phyloP scores from a whole-genome alignment of 2,797 vertebrate genomes.

The Galago senegalensis region DNA sequence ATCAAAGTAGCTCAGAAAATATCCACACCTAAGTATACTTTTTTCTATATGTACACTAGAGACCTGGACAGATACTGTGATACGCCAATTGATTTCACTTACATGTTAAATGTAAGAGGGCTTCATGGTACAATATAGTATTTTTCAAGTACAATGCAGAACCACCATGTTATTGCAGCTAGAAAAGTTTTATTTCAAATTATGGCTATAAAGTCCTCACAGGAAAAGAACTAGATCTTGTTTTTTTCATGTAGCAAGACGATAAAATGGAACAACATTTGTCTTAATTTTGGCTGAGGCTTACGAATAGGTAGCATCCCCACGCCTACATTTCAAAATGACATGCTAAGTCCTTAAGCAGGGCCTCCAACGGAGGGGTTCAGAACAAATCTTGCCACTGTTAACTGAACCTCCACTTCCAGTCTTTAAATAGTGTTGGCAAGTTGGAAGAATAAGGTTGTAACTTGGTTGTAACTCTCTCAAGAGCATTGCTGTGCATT shows the following conservation, averaged over 20 bases:
- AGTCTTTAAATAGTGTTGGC: neutral
- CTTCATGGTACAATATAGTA: neutral
- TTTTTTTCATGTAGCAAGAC: neutral
- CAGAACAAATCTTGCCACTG: neutral
- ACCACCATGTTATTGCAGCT: neutral
- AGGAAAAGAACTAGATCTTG: neutral
- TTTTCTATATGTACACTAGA: neutral
- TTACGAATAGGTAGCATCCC: neutral
- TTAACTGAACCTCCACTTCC: neutral
- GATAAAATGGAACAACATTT: neutral
- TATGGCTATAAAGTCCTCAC: neutral
- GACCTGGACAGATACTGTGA: neutral
- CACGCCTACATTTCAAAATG: neutral
- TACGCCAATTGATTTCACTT: neutral
- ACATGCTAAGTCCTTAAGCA: neutral
- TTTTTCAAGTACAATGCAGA: neutral
- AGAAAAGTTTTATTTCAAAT: conserved; percentile 16
- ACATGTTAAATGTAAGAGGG: neutral
- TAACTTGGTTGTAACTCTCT: neutral
- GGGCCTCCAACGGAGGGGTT: neutral
- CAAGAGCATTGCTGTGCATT: neutral
- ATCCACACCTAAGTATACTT: neutral
- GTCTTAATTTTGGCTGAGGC: neutral
- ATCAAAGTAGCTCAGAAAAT: neutral
- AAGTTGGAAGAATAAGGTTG: neutral